Evolutionary conservation across 2,797 vertebrate genomes (phyloP).

Genomic region (Geotrypetes seraphini): DNA sequence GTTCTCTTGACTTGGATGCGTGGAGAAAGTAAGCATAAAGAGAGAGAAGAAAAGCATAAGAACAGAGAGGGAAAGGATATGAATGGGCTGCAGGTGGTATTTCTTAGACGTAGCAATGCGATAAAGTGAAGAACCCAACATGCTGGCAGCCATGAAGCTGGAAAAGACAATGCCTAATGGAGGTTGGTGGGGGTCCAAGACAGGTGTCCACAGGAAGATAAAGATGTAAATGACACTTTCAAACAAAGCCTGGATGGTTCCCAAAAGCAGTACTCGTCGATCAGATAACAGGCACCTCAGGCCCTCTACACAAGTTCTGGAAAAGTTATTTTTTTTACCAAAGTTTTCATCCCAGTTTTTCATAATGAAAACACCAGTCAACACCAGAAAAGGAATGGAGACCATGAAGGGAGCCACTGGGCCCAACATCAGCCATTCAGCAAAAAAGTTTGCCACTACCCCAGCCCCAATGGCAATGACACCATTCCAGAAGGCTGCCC

Average conservation of each 20-base stretch:
- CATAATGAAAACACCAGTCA: constrained; percentile 64
- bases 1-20: constrained; percentile 70
- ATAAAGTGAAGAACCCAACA: constrained; percentile 78
- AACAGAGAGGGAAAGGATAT: constrained; percentile 76
- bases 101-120: constrained; percentile 73
- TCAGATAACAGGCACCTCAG: constrained; percentile 77
- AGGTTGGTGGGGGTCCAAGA: constrained; percentile 80
- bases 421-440: constrained; percentile 78
- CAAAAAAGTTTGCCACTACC: constrained; percentile 69
- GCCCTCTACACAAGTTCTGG: constrained; percentile 67
- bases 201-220: constrained; percentile 90
- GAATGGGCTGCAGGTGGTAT: constrained; percentile 78
- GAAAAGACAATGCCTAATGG: constrained; percentile 86
- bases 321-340: constrained; percentile 61
- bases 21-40: constrained; percentile 86
- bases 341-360: constrained; percentile 67
- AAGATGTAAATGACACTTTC: constrained; percentile 91
- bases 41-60: constrained; percentile 83
- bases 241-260: constrained; percentile 82
- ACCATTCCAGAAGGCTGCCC: constrained; percentile 79
- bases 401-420: constrained; percentile 82
- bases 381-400: constrained; percentile 70
- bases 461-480: constrained; percentile 75
- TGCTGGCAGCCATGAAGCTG: constrained; percentile 82
- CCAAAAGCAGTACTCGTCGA: constrained; percentile 74